Conservation (phyloP, 2,888 invertebrate species). For the Morpho achilles region DNA sequence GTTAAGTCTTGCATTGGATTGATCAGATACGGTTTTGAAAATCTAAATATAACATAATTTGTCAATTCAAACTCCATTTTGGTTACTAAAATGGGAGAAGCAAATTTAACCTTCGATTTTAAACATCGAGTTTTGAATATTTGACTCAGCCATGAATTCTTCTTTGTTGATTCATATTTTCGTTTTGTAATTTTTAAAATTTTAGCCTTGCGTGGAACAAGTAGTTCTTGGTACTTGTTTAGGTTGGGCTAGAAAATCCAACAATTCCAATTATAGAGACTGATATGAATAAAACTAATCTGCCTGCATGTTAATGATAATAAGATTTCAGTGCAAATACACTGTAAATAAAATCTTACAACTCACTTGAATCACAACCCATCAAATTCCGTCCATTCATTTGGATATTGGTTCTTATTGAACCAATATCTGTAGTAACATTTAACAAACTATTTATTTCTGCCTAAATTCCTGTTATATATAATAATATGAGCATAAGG, state of each 20-base stretch:
- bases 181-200: constrained; percentile 1
- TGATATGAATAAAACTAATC: neutral
- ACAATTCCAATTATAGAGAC: constrained; percentile 2
- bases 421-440: too few relatives aligned
- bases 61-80: constrained; percentile 1
- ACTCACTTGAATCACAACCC: too few relatives aligned
- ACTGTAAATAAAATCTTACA: too few relatives aligned
- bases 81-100: constrained; percentile 3
- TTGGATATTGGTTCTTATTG: too few relatives aligned
- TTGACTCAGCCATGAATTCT: neutral
- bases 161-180: neutral
- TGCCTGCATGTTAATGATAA: too few relatives aligned
- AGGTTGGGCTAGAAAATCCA: constrained; percentile 48
- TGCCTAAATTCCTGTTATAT: too few relatives aligned
- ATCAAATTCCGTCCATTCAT: too few relatives aligned
- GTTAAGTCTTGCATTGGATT: constrained; percentile 6
- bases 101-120: constrained; percentile 8
- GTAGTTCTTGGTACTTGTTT: constrained; percentile 54
- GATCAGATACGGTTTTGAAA: constrained; percentile 30
- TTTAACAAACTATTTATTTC: too few relatives aligned
- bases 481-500: too few relatives aligned
- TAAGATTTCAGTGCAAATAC: too few relatives aligned
- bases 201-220: constrained; percentile 39
- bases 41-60: constrained; percentile 31
- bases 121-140: neutral